Evolutionary conservation across 2,797 vertebrate genomes (phyloP).

Genomic region (Coendou prehensilis): DNA sequence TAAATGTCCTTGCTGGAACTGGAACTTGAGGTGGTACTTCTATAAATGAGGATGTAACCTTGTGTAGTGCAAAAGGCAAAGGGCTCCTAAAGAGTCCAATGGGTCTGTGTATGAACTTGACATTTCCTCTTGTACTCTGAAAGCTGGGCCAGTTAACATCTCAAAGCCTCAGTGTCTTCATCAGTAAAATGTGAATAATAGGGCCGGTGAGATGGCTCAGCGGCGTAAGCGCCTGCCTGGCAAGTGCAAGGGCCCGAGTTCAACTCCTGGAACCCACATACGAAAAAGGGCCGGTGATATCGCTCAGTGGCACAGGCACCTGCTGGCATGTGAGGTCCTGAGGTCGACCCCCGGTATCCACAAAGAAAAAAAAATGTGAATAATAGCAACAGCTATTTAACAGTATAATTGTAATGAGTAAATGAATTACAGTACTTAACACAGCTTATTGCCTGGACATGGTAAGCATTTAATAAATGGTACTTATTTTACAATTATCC

Average conservation of each 20-base stretch:
- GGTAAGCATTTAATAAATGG: slow-evolving; percentile 30
- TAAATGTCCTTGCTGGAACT: slow-evolving; percentile 31
- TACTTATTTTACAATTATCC: slow-evolving; percentile 50
- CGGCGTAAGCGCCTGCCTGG: no score
- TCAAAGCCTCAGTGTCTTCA: slow-evolving; percentile 31
- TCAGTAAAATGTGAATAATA: not conserved
- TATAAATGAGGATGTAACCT: not conserved
- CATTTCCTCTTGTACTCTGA: not conserved
- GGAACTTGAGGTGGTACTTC: slow-evolving; percentile 12
- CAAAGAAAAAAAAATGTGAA: not conserved
- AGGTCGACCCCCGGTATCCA: no score
- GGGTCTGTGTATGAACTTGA: not conserved
- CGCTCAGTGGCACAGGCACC: no score
- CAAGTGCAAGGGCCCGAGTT: no score
- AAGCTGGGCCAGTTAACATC: not conserved
- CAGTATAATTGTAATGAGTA: not conserved
- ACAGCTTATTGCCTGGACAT: not conserved
- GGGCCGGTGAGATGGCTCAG: not conserved
- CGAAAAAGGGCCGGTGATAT: no score
- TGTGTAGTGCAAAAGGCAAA: not conserved
- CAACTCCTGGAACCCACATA: no score
- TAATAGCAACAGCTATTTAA: not conserved
- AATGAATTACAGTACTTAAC: slow-evolving; percentile 24
- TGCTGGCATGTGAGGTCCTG: no score
- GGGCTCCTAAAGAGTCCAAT: not conserved